These are phyloP conservation scores for Luidia sarsii DNA, from an alignment of 53 echinoderm and acorn worm species.

Conservation along the genomic window DNA sequence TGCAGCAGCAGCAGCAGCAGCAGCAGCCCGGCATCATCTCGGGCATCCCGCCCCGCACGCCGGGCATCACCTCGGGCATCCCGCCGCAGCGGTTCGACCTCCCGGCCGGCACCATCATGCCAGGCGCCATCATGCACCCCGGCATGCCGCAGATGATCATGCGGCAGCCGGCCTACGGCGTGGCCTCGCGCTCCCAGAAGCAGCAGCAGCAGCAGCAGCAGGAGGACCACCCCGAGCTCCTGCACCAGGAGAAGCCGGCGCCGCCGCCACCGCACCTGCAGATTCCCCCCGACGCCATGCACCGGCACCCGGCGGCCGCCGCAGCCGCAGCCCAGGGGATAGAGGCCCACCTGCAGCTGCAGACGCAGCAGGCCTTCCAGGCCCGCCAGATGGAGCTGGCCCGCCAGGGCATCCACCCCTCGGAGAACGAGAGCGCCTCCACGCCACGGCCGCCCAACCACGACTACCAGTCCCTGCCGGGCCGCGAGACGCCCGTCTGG, in stretches of 20 bases:
- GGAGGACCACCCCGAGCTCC: constrained; percentile 48
- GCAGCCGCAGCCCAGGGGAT: constrained; percentile 58
- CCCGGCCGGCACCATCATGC: constrained; percentile 34
- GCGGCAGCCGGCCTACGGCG: constrained; percentile 62
- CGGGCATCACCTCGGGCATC: constrained; percentile 76
- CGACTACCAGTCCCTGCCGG: constrained; percentile 63
- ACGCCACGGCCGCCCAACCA: constrained; percentile 66
- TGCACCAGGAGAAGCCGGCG: constrained; percentile 50
- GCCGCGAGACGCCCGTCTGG: constrained; percentile 61
- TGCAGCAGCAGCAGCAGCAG: too few species aligned
- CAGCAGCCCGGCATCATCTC: constrained; percentile 84
- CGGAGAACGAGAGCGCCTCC: constrained; percentile 60
- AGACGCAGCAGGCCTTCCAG: constrained; percentile 62
- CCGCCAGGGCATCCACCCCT: constrained; percentile 51
- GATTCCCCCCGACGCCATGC: constrained; percentile 58
- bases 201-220: constrained; percentile 44
- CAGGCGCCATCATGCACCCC: constrained; percentile 62
- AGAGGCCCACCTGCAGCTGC: constrained; percentile 62
- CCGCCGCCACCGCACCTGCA: constrained; percentile 45
- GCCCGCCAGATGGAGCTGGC: constrained; percentile 57
- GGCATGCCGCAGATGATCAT: constrained; percentile 79
- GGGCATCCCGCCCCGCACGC: constrained; percentile 78
- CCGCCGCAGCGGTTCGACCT: constrained; percentile 73
- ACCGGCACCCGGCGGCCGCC: too few species aligned
- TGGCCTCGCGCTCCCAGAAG: constrained; percentile 44